phyloP scores from a whole-genome alignment of 1,140 invertebrate species.

The Bombus cullumanus region DNA sequence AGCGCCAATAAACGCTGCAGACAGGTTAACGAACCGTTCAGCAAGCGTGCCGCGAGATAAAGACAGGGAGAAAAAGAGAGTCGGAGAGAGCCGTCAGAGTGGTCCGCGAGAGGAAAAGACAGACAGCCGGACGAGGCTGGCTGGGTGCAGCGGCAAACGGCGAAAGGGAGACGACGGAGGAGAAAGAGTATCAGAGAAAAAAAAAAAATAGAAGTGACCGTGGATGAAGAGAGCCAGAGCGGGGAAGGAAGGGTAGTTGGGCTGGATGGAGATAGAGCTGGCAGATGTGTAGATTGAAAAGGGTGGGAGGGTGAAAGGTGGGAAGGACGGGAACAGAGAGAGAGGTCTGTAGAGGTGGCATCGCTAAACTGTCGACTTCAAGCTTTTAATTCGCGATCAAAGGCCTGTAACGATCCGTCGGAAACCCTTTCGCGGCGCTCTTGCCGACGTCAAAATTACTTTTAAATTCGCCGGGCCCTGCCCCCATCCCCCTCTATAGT shows the following conservation, averaged over 20 bases:
- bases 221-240: not conserved
- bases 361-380: slow-evolving; percentile 76
- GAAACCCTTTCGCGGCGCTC: slow-evolving; percentile 65
- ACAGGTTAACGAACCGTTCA: slow-evolving; percentile 81
- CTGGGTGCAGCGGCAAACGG: not conserved
- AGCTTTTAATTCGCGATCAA: slow-evolving; percentile 82
- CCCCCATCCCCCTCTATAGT: not conserved
- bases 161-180: slow-evolving; percentile 28
- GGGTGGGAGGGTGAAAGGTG: not conserved
- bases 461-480: slow-evolving; percentile 59
- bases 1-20: slow-evolving; percentile 78
- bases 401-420: slow-evolving; percentile 73
- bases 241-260: not conserved
- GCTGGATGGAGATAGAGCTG: slow-evolving; percentile 16
- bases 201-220: slow-evolving; percentile 9
- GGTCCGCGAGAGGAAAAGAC: slow-evolving; percentile 29
- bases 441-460: slow-evolving; percentile 70
- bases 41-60: slow-evolving; percentile 46
- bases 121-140: slow-evolving; percentile 26
- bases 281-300: slow-evolving; percentile 39
- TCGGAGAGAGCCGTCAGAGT: slow-evolving; percentile 24
- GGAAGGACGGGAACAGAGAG: not conserved
- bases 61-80: slow-evolving; percentile 32
- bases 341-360: slow-evolving; percentile 65
- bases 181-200: slow-evolving; percentile 35